phyloP scores from a whole-genome alignment of 2,797 vertebrate genomes.

The Delichon dasypus region DNA sequence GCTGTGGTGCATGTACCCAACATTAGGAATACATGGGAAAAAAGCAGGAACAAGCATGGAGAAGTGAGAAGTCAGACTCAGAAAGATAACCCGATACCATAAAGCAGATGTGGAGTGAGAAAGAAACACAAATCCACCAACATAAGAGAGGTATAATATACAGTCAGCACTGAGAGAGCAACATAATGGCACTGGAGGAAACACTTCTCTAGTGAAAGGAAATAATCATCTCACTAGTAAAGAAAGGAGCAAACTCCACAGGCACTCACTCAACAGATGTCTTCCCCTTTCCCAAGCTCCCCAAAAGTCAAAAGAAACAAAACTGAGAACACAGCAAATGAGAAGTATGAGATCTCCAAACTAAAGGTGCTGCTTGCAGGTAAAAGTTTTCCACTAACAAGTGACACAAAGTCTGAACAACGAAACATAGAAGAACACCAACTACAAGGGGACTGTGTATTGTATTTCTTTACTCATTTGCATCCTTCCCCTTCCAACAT shows the following conservation, averaged over 20 bases:
- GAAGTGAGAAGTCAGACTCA: slow-evolving; percentile 26
- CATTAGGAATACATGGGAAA: background rate
- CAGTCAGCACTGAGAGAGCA: background rate
- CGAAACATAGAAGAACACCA: background rate
- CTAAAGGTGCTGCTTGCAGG: background rate
- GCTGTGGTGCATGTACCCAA: background rate
- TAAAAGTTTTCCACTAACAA: background rate
- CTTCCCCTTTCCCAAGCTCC: background rate
- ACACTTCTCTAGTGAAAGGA: background rate
- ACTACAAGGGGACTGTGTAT: background rate
- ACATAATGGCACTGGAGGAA: background rate
- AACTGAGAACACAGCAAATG: background rate
- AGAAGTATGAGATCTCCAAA: background rate
- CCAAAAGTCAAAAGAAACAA: background rate
- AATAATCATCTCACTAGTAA: background rate
- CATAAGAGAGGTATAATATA: background rate
- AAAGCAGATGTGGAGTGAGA: slow-evolving; percentile 25
- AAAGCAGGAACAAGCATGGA: background rate
- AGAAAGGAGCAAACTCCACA: background rate
- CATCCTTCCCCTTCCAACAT: background rate
- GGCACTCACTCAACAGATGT: background rate
- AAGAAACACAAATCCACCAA: background rate
- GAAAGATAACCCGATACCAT: slow-evolving; percentile 1
- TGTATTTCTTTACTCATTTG: background rate
- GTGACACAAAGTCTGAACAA: background rate